Percentiles rank a stretch among this genome's conserved stretches.
These are phyloP conservation scores for Symphodus melops DNA, from an alignment of 2,113 vertebrate genomes.

Conservation along the genomic window DNA sequence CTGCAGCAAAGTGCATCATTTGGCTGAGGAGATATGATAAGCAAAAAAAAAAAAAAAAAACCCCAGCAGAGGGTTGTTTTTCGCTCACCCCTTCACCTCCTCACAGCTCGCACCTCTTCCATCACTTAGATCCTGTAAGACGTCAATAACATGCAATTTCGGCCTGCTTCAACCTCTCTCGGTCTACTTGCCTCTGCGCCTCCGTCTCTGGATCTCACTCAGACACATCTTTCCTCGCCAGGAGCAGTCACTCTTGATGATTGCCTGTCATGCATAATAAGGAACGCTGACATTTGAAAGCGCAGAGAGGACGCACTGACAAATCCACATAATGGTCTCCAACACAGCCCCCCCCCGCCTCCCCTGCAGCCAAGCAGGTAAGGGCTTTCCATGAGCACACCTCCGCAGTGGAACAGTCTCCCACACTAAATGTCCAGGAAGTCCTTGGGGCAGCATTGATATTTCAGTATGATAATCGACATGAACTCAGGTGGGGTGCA, in stretches of 20 bases:
- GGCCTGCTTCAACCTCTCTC: conserved; percentile 39
- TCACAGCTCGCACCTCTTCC: conserved; percentile 25
- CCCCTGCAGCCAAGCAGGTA: conserved; percentile 54
- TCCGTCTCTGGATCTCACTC: neutral
- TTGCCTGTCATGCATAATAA: conserved; percentile 73
- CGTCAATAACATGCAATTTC: conserved; percentile 32
- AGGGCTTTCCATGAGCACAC: conserved; percentile 40
- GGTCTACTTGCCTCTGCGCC: neutral
- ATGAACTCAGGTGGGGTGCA: conserved; percentile 39
- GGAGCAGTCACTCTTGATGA: conserved; percentile 53
- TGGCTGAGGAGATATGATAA: conserved; percentile 57
- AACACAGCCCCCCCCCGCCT: conserved; percentile 40
- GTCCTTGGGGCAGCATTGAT: conserved; percentile 68
- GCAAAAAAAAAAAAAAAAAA: no score
- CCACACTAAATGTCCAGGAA: conserved; percentile 60
- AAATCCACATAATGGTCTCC: conserved; percentile 68
- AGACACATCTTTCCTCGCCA: conserved; percentile 27
- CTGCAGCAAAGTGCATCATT: conserved; percentile 65
- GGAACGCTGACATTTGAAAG: conserved; percentile 70
- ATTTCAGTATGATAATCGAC: conserved; percentile 71
- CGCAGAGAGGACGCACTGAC: conserved; percentile 54
- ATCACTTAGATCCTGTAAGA: conserved; percentile 29
- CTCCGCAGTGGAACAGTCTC: conserved; percentile 18
- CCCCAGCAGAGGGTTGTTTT: conserved; percentile 48
- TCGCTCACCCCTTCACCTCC: conserved; percentile 18